Evolutionary conservation across 2,113 vertebrate genomes (phyloP).

Genomic region (Cisticola juncidis): DNA sequence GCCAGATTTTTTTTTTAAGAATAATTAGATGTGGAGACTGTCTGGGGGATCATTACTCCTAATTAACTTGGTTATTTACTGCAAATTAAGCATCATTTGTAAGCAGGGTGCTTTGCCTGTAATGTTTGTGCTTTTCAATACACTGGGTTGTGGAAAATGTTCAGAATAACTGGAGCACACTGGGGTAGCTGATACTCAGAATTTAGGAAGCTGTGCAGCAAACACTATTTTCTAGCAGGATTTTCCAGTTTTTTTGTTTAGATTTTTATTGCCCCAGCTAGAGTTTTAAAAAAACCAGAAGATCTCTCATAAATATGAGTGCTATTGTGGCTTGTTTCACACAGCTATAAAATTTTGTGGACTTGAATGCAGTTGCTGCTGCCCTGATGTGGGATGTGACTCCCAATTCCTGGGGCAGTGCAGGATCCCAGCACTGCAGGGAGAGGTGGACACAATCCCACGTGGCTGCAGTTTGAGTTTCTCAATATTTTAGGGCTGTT

Average conservation of each 20-base stretch:
- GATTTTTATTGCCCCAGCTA: background rate
- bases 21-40: slow-evolving; percentile 85
- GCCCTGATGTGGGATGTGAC: background rate
- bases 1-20: slow-evolving; percentile 69
- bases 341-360: background rate
- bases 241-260: background rate
- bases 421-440: background rate
- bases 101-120: slow-evolving; percentile 70
- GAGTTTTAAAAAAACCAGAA: background rate
- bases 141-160: slow-evolving; percentile 21
- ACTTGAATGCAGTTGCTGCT: background rate
- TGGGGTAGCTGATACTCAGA: background rate
- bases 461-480: background rate
- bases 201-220: background rate
- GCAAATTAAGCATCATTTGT: slow-evolving; percentile 83
- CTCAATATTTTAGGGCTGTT: background rate
- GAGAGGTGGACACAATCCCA: rapidly evolving
- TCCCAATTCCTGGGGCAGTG: background rate
- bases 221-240: background rate
- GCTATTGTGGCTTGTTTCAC: background rate
- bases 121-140: slow-evolving; percentile 43
- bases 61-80: slow-evolving; percentile 91
- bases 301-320: background rate
- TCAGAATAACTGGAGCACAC: background rate
- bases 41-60: slow-evolving; percentile 90